Percentiles rank a stretch among this genome's conserved stretches.
Evolutionary conservation across 2,888 invertebrate genomes (phyloP).

Genomic region (Cyclophora albipunctata): DNA sequence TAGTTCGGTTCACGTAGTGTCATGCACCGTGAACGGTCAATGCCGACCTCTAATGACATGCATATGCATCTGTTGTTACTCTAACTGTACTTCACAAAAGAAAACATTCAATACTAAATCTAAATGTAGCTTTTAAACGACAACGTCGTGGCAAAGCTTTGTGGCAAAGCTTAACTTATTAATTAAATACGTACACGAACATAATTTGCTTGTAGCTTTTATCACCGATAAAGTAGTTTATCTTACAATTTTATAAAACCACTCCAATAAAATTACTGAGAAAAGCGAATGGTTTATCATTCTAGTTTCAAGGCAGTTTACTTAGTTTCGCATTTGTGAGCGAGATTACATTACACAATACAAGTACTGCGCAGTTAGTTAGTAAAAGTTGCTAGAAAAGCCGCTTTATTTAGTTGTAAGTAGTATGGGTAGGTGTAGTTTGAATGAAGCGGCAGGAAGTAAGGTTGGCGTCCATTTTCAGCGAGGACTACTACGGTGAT

Average conservation of each 20-base stretch:
- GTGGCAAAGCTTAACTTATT: too few relatives aligned
- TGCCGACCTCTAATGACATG: slow-evolving; percentile 41
- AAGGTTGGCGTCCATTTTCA: slow-evolving; percentile 78
- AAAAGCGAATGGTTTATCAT: slow-evolving; percentile 59
- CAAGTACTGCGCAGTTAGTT: slow-evolving; percentile 39
- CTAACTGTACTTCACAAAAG: slow-evolving; percentile 36
- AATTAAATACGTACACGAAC: too few relatives aligned
- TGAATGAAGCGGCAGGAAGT: slow-evolving; percentile 56
- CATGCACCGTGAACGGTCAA: slow-evolving; percentile 44
- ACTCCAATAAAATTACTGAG: slow-evolving; percentile 11
- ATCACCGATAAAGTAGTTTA: too few relatives aligned
- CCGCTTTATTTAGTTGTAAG: slow-evolving; percentile 16
- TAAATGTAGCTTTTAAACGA: not conserved
- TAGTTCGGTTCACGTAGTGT: slow-evolving; percentile 23
- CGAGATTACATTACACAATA: slow-evolving; percentile 65
- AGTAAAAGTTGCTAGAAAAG: slow-evolving; percentile 58
- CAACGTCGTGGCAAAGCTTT: too few relatives aligned
- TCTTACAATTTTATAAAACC: too few relatives aligned
- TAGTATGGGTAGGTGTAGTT: slow-evolving; percentile 38
- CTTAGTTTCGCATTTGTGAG: slow-evolving; percentile 46
- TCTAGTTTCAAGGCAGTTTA: slow-evolving; percentile 65
- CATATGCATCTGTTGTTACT: slow-evolving; percentile 43
- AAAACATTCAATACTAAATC: slow-evolving; percentile 2
- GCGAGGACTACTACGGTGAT: slow-evolving; percentile 97
- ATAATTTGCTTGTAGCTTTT: too few relatives aligned